Evolutionary conservation across 2,113 vertebrate species (phyloP).

Genomic region (Bos javanicus): DNA sequence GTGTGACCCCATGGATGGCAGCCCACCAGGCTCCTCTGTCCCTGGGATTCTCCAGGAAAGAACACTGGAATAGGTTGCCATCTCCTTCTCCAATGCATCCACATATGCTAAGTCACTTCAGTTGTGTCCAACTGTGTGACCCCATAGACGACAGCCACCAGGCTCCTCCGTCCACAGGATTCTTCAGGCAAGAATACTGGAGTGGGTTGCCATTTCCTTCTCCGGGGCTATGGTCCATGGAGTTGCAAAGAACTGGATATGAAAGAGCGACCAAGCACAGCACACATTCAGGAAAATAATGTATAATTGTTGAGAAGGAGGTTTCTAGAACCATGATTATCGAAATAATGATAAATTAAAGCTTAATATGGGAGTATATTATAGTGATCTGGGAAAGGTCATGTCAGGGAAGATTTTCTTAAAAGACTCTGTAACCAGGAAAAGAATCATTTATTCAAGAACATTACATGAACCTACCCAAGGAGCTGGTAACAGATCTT

Average conservation of each 20-base stretch:
- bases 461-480: neutral
- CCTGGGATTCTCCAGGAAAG: neutral
- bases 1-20: fast-evolving
- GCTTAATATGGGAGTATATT: neutral
- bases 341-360: neutral
- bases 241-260: neutral
- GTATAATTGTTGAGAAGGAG: neutral
- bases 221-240: neutral
- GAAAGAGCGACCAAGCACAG: neutral
- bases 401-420: neutral
- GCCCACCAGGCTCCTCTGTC: neutral
- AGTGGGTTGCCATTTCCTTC: neutral
- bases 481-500: neutral
- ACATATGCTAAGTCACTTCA: neutral
- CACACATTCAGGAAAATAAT: neutral
- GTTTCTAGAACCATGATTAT: neutral
- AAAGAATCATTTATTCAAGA: neutral
- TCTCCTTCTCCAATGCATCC: neutral
- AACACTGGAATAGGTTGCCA: neutral
- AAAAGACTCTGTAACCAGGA: neutral
- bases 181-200: neutral
- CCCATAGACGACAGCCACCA: neutral
- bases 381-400: neutral
- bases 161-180: neutral
- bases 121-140: neutral